These are phyloP conservation scores for Ondatra zibethicus DNA, from an alignment of 2,113 vertebrate genomes.

Conservation along the genomic window DNA sequence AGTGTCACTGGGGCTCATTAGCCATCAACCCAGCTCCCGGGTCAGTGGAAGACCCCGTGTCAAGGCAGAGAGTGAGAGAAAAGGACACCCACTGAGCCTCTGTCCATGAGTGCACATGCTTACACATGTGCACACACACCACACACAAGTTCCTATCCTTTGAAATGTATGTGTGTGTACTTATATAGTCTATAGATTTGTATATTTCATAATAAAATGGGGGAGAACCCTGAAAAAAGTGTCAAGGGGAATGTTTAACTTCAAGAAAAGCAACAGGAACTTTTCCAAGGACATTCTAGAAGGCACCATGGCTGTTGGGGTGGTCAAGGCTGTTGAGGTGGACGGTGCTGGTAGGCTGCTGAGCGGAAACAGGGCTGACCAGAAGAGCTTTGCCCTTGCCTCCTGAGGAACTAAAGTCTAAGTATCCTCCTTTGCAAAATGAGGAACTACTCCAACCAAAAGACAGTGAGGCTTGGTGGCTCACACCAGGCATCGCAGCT, in stretches of 20 bases:
- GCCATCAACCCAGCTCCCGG: background rate
- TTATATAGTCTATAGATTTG: background rate
- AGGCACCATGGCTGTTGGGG: background rate
- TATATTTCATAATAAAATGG: background rate
- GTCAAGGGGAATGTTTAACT: background rate
- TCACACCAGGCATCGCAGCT: accelerated
- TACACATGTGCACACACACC: background rate
- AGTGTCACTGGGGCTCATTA: background rate
- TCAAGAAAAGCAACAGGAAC: background rate
- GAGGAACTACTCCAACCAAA: background rate
- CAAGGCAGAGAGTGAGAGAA: background rate
- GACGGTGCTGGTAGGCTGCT: accelerated
- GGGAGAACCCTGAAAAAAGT: background rate
- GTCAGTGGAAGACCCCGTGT: background rate
- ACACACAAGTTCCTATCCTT: background rate
- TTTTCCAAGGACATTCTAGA: background rate
- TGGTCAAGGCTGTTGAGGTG: background rate
- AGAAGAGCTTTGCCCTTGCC: background rate
- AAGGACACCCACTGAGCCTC: background rate
- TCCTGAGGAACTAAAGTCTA: background rate
- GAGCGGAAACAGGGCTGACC: background rate
- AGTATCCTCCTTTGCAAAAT: background rate
- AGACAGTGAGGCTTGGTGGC: background rate
- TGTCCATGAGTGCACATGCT: background rate
- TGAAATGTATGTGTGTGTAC: background rate